Evolutionary conservation across 2,888 invertebrate genomes (phyloP), one percentile per base, ranked within the genome.

Genomic region (Zaprionus lineosus): DNA sequence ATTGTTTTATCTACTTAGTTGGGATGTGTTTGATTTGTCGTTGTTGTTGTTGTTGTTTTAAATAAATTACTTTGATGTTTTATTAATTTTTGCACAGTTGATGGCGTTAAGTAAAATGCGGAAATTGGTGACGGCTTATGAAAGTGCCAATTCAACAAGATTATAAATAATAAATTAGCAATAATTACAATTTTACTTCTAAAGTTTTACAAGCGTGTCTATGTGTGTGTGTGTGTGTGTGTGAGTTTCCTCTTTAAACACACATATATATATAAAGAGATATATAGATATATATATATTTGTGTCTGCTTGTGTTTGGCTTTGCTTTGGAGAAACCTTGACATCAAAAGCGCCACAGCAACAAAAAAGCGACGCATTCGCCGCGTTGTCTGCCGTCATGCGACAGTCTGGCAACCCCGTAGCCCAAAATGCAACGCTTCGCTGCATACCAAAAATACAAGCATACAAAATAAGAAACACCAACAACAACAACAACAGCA

Each of bases 391-490:
- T 24, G 21, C 33, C n/a, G n/a, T n/a, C n/a, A 24, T 31, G 47
- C 52, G 53, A 41, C 66, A 44, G 46, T 85, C 81, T 85, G 81
- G 81, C 86, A 85, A 81, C 52, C 58, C 66, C 55, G 60, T 65
- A 72, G 62, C 83, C 84, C 60, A 84, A 82, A 82, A 84, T 86
- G 82, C 68, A 84, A 82, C 86, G 81, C 81, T 82, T 84, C 74
- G 81, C 21, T 82, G 81, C 84, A 62, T 84, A 79, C 52, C 58
- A 83, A 78, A 62, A 21, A 21, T 21, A 21, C 3, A 21, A 21
- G 7, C 3, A 3, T 7, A 21, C 3, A 21, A 21, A 21, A 21
- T 21, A 21, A 7, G 7, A 21, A 21, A 21, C 3, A 21, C 21
- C 21, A 21, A 81, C 37, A 31, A 50, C 43, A 61, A 31, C n/a